Evolutionary conservation across 2,113 vertebrate genomes (phyloP).

Genomic region (Anhinga rufa): DNA sequence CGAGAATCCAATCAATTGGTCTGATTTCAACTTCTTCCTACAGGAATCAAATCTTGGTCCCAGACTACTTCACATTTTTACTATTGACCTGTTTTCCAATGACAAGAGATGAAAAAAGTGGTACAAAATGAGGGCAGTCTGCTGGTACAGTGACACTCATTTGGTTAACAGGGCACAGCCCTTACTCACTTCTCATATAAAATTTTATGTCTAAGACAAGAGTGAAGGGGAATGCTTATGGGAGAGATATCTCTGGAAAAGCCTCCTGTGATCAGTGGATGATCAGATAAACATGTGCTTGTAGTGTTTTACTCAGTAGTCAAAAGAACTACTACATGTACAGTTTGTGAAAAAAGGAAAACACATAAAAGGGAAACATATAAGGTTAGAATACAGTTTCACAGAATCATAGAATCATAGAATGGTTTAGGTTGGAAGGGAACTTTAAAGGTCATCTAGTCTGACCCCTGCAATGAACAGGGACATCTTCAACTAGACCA

Average conservation of each 20-base stretch:
- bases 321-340: neutral
- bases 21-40: neutral
- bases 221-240: neutral
- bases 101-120: neutral
- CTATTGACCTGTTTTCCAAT: neutral
- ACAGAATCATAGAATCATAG: neutral
- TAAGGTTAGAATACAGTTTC: neutral
- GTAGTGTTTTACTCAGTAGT: neutral
- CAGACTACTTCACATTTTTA: neutral
- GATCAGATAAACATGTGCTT: neutral
- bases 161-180: neutral
- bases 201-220: neutral
- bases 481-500: neutral
- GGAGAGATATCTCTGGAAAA: neutral
- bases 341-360: neutral
- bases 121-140: neutral
- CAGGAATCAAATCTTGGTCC: neutral
- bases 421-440: neutral
- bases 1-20: neutral
- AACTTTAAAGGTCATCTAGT: neutral
- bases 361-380: neutral
- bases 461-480: neutral
- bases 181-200: neutral
- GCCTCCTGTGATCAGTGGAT: neutral
- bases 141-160: neutral